A percentile compares a stretch with the other conserved stretches of the same genome.
Evolutionary conservation across 2,888 invertebrate genomes (phyloP).

Genomic region (Drosophila paranaensis): DNA sequence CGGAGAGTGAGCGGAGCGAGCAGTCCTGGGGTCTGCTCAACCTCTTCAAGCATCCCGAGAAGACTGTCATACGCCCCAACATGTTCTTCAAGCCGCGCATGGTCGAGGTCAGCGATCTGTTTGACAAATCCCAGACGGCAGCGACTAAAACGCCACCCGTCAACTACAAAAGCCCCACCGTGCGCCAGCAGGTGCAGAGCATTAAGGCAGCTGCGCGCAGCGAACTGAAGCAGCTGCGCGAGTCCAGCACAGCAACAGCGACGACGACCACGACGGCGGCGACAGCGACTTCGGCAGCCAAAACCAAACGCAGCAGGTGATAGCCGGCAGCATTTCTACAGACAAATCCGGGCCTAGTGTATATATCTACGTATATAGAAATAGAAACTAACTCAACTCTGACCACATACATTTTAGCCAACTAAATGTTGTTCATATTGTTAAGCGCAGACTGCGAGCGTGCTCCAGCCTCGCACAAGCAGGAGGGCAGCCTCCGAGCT

Average conservation of each 20-base stretch:
- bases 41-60: conserved; percentile 85
- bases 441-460: conserved; percentile 32
- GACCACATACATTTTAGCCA: conserved; percentile 48
- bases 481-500: not conserved
- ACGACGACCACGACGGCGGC: conserved; percentile 2
- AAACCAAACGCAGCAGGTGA: conserved; percentile 73
- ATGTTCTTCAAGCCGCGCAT: conserved; percentile 86
- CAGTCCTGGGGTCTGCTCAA: conserved; percentile 86
- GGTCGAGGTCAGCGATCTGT: conserved; percentile 88
- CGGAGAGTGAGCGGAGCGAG: conserved; percentile 55
- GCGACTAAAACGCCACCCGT: conserved; percentile 21
- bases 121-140: conserved; percentile 83
- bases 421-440: conserved; percentile 55
- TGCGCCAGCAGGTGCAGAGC: conserved; percentile 79
- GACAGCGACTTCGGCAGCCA: conserved; percentile 27
- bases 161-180: conserved; percentile 70
- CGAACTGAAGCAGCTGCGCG: conserved; percentile 80
- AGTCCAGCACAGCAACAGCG: conserved; percentile 43
- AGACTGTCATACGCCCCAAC: conserved; percentile 81
- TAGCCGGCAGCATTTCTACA: conserved; percentile 29
- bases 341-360: conserved; percentile 30
- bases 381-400: conserved; percentile 39
- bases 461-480: conserved; percentile 6
- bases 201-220: conserved; percentile 77
- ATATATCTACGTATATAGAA: conserved; percentile 28